A percentile compares a stretch with the other conserved stretches of the same genome.
Conservation (phyloP, 2,113 vertebrate genomes). For the Paracanthobrama guichenoti region DNA sequence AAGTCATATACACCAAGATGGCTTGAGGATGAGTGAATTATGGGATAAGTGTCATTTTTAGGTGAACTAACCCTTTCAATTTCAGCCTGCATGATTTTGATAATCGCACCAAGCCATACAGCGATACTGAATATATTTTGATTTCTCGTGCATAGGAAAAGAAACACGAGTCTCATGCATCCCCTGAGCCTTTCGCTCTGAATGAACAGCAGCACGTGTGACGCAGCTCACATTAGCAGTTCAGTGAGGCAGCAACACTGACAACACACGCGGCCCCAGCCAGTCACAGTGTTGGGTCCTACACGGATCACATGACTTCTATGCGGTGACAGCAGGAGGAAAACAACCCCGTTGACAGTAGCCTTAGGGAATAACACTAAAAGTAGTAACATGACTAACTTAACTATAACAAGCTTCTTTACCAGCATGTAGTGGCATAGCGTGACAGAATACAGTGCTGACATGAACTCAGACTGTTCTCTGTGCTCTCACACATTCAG, state of each 20-base stretch:
- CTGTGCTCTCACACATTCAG: background rate
- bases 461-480: background rate
- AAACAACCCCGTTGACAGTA: background rate
- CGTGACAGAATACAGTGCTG: background rate
- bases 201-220: background rate
- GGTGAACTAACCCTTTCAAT: too few species aligned
- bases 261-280: background rate
- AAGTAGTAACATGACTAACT: background rate
- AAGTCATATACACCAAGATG: too few species aligned
- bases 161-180: background rate
- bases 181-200: background rate
- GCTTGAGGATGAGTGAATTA: too few species aligned
- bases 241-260: background rate
- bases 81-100: too few species aligned
- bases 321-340: background rate
- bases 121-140: too few species aligned
- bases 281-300: background rate
- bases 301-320: background rate
- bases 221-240: background rate
- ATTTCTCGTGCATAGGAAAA: background rate
- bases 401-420: background rate
- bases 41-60: too few species aligned
- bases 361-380: background rate
- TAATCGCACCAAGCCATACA: too few species aligned
- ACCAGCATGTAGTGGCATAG: background rate